A percentile compares a stretch with the other conserved stretches of the same genome.
Evolutionary conservation across 2,888 invertebrate species (phyloP).

Genomic region (Papilio demoleus): DNA sequence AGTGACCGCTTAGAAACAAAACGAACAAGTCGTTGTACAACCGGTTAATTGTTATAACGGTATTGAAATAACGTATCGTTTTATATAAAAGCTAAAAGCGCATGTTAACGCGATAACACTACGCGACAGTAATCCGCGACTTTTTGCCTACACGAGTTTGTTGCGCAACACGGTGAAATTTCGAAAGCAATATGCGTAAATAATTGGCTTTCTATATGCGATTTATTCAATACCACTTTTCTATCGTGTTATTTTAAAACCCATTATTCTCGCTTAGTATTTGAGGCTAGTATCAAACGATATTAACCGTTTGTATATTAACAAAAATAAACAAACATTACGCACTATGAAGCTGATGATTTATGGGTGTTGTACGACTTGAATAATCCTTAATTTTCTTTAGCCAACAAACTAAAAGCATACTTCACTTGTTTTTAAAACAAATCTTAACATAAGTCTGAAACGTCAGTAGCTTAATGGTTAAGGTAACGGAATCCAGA

Average conservation of each 20-base stretch:
- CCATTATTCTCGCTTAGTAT: conserved; percentile 35
- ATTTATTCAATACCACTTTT: conserved; percentile 39
- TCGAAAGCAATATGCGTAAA: conserved; percentile 49
- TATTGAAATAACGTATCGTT: conserved; percentile 3
- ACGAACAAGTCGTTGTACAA: background rate
- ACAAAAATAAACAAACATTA: background rate
- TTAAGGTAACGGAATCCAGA: no score
- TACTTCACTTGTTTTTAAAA: no score
- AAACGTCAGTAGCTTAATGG: no score
- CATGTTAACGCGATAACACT: conserved; percentile 28
- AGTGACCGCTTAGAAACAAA: no score
- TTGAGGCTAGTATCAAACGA: background rate
- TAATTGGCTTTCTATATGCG: conserved; percentile 51
- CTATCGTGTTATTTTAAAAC: conserved; percentile 36
- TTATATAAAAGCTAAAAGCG: conserved; percentile 28
- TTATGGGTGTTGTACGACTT: no score
- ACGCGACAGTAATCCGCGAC: conserved; percentile 31
- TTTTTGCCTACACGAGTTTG: conserved; percentile 45
- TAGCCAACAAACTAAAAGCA: no score
- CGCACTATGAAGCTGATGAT: no score
- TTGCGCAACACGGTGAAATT: conserved; percentile 49
- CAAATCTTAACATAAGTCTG: no score
- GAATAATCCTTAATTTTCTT: no score
- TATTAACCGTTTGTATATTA: background rate
- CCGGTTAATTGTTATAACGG: conserved; percentile 4